Conservation (phyloP, 2,888 invertebrate species). For the Cancer borealis region DNA sequence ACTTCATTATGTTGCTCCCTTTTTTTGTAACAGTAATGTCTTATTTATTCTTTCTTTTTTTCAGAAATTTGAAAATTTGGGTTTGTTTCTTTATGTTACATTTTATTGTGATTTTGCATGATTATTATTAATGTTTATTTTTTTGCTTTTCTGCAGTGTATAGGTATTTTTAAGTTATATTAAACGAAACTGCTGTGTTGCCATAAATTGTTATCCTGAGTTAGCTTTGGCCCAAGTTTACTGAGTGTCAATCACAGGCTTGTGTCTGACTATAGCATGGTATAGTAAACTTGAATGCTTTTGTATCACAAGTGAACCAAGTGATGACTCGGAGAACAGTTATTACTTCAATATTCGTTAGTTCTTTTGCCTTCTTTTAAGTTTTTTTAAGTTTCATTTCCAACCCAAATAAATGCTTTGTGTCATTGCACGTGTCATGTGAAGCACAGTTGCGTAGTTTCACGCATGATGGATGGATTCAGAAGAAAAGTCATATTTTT, state of each 20-base stretch:
- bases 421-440: constrained; percentile 58
- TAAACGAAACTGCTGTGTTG: background rate
- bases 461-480: constrained; percentile 69
- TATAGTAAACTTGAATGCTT: background rate
- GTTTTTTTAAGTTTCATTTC: background rate
- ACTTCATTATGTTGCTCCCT: constrained; percentile 49
- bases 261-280: constrained; percentile 47
- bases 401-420: background rate
- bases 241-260: background rate
- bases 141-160: constrained; percentile 25
- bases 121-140: background rate
- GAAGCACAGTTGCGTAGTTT: constrained; percentile 48
- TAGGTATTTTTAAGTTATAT: background rate
- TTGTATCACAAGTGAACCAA: background rate
- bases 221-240: background rate
- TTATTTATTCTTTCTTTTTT: constrained; percentile 47
- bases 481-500: constrained; percentile 21
- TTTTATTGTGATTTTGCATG: constrained; percentile 25
- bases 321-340: background rate
- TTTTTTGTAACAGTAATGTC: constrained; percentile 18
- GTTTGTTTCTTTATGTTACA: background rate
- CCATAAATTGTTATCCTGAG: background rate
- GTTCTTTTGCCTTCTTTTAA: background rate
- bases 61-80: background rate
- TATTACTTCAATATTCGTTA: background rate